A percentile compares a stretch with the other conserved stretches of the same genome.
Evolutionary conservation across 2,113 vertebrate species (phyloP).

Genomic region (Sorex araneus): DNA sequence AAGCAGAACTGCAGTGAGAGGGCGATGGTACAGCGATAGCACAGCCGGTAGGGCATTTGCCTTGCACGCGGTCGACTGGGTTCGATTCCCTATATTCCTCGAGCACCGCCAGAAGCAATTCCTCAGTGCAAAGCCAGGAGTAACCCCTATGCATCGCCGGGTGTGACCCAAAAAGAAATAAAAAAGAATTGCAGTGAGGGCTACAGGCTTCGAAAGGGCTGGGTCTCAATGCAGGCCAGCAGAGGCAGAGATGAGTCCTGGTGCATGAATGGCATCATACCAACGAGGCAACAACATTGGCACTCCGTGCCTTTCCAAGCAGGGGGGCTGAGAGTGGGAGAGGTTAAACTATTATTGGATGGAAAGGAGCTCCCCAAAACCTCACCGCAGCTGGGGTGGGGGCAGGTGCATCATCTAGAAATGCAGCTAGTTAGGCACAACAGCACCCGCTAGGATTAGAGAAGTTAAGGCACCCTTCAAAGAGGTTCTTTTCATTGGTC

Average conservation of each 20-base stretch:
- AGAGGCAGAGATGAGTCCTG: neutral
- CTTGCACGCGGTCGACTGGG: no score
- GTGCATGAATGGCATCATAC: neutral
- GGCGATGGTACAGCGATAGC: no score
- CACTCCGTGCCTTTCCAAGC: neutral
- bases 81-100: no score
- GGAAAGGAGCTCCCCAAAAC: neutral
- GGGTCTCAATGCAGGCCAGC: slow-evolving; percentile 17
- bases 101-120: no score
- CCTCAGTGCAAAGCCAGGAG: no score
- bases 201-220: neutral
- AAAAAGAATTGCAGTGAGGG: neutral
- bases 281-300: neutral
- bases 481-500: neutral
- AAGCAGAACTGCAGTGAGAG: neutral
- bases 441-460: neutral
- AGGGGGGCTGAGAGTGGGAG: neutral
- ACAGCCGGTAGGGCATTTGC: no score
- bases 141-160: no score
- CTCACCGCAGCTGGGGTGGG: neutral
- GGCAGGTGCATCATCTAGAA: neutral
- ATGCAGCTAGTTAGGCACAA: neutral
- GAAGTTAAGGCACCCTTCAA: neutral
- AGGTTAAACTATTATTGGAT: neutral
- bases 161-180: no score